Conservation (phyloP, 2,113 vertebrate species). For the Pseudorectes ferrugineus region DNA sequence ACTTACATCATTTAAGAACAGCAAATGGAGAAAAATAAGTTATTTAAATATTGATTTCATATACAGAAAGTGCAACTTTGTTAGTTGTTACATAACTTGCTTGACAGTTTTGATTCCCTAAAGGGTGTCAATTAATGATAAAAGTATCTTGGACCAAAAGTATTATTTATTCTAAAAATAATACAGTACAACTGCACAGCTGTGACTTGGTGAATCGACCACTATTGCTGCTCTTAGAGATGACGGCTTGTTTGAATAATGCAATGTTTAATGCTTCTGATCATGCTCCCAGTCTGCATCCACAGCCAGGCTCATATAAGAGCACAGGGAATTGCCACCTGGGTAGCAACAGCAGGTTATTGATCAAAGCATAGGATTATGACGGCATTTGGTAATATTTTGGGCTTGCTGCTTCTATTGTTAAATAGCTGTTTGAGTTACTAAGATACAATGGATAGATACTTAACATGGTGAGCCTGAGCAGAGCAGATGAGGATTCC, state of each 20-base stretch:
- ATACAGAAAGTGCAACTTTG: constrained; percentile 98
- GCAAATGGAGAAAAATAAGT: constrained; percentile 95
- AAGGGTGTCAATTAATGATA: constrained; percentile 67
- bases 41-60: constrained; percentile 99
- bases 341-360: not conserved
- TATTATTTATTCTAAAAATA: constrained; percentile 64
- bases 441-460: not conserved
- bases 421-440: constrained; percentile 37
- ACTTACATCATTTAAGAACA: constrained; percentile 96
- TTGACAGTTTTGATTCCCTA: constrained; percentile 68
- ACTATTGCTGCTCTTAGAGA: constrained; percentile 58
- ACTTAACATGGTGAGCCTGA: not conserved
- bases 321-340: not conserved
- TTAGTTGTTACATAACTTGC: constrained; percentile 92
- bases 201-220: constrained; percentile 70
- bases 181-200: constrained; percentile 67
- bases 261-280: not conserved
- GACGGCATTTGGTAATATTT: not conserved
- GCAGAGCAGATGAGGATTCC: constrained; percentile 43
- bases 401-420: constrained; percentile 18
- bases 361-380: not conserved
- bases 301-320: not conserved
- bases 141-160: constrained; percentile 64
- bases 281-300: not conserved
- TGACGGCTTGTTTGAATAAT: constrained; percentile 15